phyloP scores from a whole-genome alignment of 2,113 vertebrate species.

The Pomatorhinus ruficollis region DNA sequence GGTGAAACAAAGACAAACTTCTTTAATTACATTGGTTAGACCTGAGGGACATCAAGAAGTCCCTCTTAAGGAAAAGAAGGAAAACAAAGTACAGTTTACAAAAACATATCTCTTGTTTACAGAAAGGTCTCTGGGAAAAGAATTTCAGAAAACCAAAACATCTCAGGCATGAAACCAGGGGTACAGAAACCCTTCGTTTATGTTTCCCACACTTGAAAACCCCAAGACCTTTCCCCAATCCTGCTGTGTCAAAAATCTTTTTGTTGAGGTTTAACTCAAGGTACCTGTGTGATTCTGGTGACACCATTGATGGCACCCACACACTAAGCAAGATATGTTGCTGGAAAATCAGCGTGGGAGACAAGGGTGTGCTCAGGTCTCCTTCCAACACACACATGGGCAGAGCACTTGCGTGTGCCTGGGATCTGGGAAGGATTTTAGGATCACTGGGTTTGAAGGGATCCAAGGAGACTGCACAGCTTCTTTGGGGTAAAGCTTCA shows the following conservation, averaged over 20 bases:
- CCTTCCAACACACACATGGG: neutral
- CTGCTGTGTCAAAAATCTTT: neutral
- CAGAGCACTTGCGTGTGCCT: neutral
- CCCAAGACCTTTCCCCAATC: neutral
- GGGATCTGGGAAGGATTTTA: neutral
- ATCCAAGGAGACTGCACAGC: neutral
- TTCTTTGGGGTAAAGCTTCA: neutral
- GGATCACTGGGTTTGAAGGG: neutral
- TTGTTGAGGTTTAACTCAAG: neutral
- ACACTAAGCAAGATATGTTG: accelerated
- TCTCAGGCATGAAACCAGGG: no score
- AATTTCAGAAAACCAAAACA: no score
- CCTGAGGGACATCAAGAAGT: no score
- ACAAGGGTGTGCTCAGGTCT: neutral
- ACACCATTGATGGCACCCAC: no score
- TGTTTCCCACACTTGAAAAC: neutral
- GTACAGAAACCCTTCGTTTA: neutral
- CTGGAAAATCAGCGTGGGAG: neutral
- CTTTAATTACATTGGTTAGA: no score
- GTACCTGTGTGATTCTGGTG: neutral
- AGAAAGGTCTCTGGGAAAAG: no score
- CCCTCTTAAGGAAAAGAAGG: no score
- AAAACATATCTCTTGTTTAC: no score
- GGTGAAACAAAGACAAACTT: no score
- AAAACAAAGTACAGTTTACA: no score